Conservation (phyloP, 2,797 vertebrate genomes). For the Lithobates sylvaticus region DNA sequence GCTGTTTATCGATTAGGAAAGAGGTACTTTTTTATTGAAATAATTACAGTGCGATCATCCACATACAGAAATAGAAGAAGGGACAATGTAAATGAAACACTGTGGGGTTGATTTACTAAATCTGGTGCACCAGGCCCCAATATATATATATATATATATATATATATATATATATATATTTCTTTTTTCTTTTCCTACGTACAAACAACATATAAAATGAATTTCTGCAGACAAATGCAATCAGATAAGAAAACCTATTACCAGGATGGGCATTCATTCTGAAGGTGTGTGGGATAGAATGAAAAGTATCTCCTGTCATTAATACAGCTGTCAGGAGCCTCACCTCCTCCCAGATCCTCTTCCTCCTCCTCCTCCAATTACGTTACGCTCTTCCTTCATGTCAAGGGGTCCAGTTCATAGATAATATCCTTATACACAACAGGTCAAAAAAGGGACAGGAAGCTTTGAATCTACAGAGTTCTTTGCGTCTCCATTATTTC, state of each 20-base stretch:
- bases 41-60: too few species aligned
- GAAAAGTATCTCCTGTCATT: neutral
- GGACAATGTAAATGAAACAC: too few species aligned
- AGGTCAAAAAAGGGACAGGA: constrained; percentile 2
- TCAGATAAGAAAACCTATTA: neutral
- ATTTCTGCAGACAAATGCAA: neutral
- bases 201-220: neutral
- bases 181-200: too few species aligned
- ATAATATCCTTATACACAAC: neutral
- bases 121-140: too few species aligned
- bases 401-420: neutral
- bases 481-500: neutral
- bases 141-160: too few species aligned
- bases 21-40: too few species aligned
- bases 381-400: neutral
- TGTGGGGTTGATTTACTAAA: too few species aligned
- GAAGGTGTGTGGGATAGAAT: constrained; percentile 11
- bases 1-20: too few species aligned
- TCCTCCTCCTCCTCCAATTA: constrained; percentile 8
- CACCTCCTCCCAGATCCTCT: neutral
- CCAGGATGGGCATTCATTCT: neutral
- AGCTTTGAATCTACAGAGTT: neutral
- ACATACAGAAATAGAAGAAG: too few species aligned
- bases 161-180: too few species aligned
- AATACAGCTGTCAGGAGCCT: constrained; percentile 4